A percentile compares a stretch with the other conserved stretches of the same genome.
These are phyloP conservation scores for Cheilosia impressa DNA, from an alignment of 2,888 invertebrate genomes.

Conservation along the genomic window DNA sequence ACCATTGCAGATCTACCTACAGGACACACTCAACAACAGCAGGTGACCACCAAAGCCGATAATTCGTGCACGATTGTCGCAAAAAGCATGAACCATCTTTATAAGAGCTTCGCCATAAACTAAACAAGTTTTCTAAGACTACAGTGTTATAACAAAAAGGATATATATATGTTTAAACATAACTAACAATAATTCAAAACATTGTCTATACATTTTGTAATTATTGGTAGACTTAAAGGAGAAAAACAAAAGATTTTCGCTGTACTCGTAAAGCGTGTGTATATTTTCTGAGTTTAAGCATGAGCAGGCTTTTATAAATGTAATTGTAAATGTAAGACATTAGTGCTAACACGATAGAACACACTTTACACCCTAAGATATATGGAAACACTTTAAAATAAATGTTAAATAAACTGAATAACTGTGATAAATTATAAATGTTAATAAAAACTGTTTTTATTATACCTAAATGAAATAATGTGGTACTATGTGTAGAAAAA, in stretches of 20 bases:
- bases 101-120: constrained; percentile 69
- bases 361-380: constrained; percentile 54
- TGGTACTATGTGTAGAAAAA: constrained; percentile 70
- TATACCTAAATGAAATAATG: constrained; percentile 55
- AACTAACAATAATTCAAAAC: constrained; percentile 63
- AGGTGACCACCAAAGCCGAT: constrained; percentile 69
- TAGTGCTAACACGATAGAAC: constrained; percentile 59
- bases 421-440: constrained; percentile 75
- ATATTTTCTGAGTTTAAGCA: constrained; percentile 73
- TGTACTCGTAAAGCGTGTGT: constrained; percentile 31
- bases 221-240: constrained; percentile 39
- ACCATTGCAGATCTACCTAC: constrained; percentile 48
- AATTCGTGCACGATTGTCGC: constrained; percentile 57
- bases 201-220: constrained; percentile 68
- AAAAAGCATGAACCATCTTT: constrained; percentile 66
- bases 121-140: constrained; percentile 36
- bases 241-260: constrained; percentile 27
- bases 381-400: constrained; percentile 47
- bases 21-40: constrained; percentile 58
- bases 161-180: constrained; percentile 27
- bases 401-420: constrained; percentile 75
- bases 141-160: constrained; percentile 33
- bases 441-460: constrained; percentile 67
- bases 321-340: constrained; percentile 54
- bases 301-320: constrained; percentile 65